Conservation (phyloP, 2,888 invertebrate species). For the Catotricha subobsoleta region DNA sequence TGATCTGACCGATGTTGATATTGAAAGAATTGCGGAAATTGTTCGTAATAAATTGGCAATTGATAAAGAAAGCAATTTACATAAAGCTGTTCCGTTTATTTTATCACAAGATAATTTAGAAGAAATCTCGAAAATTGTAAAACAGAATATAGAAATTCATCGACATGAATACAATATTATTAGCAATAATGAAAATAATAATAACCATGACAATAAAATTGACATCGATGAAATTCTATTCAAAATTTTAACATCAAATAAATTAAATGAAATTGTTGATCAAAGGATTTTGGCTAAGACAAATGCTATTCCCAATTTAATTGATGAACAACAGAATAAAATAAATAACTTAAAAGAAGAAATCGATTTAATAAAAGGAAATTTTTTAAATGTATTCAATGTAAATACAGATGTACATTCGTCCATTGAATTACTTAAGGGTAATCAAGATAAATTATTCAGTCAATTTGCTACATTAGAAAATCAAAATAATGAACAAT, state of each 20-base stretch:
- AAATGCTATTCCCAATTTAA: constrained; percentile 25
- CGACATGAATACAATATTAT: constrained; percentile 1
- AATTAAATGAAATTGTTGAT: constrained; percentile 19
- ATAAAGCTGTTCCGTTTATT: constrained; percentile 13
- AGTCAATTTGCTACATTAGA: constrained; percentile 20
- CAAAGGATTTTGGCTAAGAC: constrained; percentile 18
- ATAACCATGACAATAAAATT: constrained; percentile 9
- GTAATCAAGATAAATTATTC: constrained; percentile 19
- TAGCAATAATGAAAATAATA: background rate
- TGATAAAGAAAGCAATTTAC: constrained; percentile 14
- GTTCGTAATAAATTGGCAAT: constrained; percentile 15
- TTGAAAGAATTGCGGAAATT: constrained; percentile 20
- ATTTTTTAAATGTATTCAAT: constrained; percentile 32
- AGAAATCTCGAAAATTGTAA: constrained; percentile 23
- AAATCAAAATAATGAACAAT: constrained; percentile 18
- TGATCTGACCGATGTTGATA: constrained; percentile 17
- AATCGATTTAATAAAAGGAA: too few relatives aligned
- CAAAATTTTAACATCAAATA: constrained; percentile 23
- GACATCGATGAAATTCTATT: constrained; percentile 24
- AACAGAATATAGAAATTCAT: constrained; percentile 18
- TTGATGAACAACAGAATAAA: constrained; percentile 34
- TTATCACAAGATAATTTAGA: constrained; percentile 25
- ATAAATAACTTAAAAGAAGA: constrained; percentile 38
- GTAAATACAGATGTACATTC: constrained; percentile 22
- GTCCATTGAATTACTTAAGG: constrained; percentile 19